Evolutionary conservation across 2,888 invertebrate species (phyloP), one percentile per base, ranked within the genome.

Genomic region (Orchesella flavescens): DNA sequence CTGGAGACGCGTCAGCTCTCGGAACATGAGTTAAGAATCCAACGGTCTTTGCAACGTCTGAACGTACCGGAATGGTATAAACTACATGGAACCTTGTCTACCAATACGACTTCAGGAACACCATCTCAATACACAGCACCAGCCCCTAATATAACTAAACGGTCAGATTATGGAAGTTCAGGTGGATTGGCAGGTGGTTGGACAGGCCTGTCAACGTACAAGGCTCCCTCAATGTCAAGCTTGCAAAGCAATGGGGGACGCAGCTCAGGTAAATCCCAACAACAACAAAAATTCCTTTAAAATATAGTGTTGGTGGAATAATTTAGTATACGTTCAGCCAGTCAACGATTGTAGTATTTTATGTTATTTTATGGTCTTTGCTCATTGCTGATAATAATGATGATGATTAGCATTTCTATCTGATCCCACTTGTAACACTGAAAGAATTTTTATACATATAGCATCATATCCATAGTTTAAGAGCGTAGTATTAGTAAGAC

Each of bases 21-120:
- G 86, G 97, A 97, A 92, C 97, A 97, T 92, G 97, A 98, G 91
- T 92, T 97, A 87, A 93, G 97, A 88, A 96, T 98, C 85, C 96
- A 97, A 91, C 94, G 96, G 89, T 97, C 97, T 74, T 91, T 98
- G 89, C 97, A 97, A 91, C 95, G 96, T 90, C 94, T 98, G 89
- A 96, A 97, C 91, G 94, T 98, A 86, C 98, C 98, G 85, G 97
- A 97, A 90, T 98, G 98, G 98, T 97, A 94, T 92, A 94, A 94
- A 90, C 94, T 83, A 93, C 90, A 93, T 94, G 69, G 93, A 93
- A 86, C 93, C 94, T 73, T 88, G 80, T 17, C 86, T 72, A 83
- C 88, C 7, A 86, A 86, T 83, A 77, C 84, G 24, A 76, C 84
- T 81, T 19, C 80, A 72, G 44, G 74, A 74, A 12, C 71, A 17